A percentile compares a stretch with the other conserved stretches of the same genome.
Evolutionary conservation across 2,888 invertebrate genomes (phyloP).

Genomic region (Strigamia crassipes): DNA sequence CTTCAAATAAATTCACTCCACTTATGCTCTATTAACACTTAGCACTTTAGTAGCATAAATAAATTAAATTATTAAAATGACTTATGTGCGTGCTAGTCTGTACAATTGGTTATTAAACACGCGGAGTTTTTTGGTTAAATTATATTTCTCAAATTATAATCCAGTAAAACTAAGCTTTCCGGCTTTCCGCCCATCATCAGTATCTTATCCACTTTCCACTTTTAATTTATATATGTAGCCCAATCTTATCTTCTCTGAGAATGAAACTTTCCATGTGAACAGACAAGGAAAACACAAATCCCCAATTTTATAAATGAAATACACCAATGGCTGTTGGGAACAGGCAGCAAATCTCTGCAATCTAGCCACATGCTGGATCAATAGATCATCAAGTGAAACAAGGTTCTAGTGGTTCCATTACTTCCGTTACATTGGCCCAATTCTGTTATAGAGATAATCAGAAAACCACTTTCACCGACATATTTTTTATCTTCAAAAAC

Average conservation of each 20-base stretch:
- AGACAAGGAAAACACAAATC: constrained; percentile 17
- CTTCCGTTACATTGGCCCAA: constrained; percentile 40
- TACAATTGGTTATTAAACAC: too few species aligned
- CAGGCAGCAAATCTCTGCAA: constrained; percentile 32
- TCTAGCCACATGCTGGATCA: constrained; percentile 34
- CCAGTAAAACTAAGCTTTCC: neutral
- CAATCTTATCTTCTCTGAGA: neutral
- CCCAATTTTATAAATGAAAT: constrained; percentile 25
- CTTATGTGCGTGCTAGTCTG: too few species aligned
- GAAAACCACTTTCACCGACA: constrained; percentile 6
- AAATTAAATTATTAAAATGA: too few species aligned
- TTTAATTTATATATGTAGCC: neutral
- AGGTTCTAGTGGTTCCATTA: constrained; percentile 38
- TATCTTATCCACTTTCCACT: neutral
- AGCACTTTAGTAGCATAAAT: too few species aligned
- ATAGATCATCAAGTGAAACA: constrained; percentile 42
- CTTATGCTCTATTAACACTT: too few species aligned
- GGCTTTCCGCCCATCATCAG: neutral
- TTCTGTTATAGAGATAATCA: constrained; percentile 36
- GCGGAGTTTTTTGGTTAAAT: too few species aligned
- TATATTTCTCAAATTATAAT: too few species aligned
- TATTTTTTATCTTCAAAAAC: constrained; percentile 18
- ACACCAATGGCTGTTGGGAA: constrained; percentile 5
- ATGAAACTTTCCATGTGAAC: neutral
- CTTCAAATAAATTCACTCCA: too few species aligned